Conservation (phyloP, 2,797 vertebrate genomes). For the Acanthiza pusilla region DNA sequence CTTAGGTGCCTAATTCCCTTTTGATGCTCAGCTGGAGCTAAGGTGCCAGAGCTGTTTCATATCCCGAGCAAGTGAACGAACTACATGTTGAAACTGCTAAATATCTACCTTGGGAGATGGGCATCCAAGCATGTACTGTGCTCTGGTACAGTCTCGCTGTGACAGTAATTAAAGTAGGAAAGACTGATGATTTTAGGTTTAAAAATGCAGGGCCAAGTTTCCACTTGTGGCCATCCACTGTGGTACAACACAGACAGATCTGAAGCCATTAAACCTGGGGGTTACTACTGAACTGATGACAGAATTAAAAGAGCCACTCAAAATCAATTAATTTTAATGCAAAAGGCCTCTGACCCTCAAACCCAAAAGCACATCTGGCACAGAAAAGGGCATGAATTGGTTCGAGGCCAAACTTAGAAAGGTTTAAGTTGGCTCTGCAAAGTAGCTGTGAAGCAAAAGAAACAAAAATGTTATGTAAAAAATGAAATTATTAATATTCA, state of each 20-base stretch:
- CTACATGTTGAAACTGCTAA: background rate
- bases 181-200: background rate
- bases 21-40: background rate
- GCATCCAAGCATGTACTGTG: background rate
- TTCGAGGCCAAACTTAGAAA: background rate
- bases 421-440: background rate
- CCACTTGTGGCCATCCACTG: background rate
- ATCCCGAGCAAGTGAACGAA: background rate
- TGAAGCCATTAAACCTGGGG: background rate
- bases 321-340: background rate
- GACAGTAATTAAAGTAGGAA: background rate
- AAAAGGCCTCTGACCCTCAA: background rate
- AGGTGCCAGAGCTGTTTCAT: background rate
- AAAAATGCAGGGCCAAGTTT: background rate
- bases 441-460: background rate
- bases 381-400: background rate
- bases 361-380: background rate
- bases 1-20: constrained; percentile 39
- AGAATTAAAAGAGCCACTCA: constrained; percentile 6
- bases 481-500: constrained; percentile 30
- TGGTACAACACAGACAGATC: background rate
- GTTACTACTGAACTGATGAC: background rate
- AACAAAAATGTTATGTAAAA: constrained; percentile 33
- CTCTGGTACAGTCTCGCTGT: background rate
- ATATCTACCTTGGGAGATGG: background rate